Base-by-base conservation (phyloP, 2,113 vertebrate genomes). In the Hemicordylus capensis region DNA sequence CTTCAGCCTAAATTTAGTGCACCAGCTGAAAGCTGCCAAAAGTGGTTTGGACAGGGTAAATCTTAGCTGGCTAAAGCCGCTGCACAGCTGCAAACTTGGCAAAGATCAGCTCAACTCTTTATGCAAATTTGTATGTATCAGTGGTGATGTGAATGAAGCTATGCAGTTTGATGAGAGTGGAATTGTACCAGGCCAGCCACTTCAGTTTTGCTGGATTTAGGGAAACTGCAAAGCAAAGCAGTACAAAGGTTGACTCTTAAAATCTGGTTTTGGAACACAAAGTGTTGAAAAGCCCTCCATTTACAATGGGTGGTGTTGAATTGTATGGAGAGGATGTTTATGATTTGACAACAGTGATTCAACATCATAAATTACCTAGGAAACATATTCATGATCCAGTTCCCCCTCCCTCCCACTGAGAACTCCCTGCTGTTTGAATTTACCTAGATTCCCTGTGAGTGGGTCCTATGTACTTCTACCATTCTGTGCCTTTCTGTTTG, bases 321-420 rank as follows among this genome's bases (percentile, higher is more conserved):
- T 2, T 66, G 15, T 15, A 44, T 39, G 28, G 31, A 77, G 70
- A 20, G 75, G 59, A 85, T 66, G 17, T 89, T 88, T 85, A 76
- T 70, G 42, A 24, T 85, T 70, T 56, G 37, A 54, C 64, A 54
- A 39, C 70, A 76, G 76, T 87, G 81, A 84, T 22, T 90, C 73
- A 84, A 75, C 76, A 39, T 56, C 8, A 3, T 85, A 90, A 92
- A 87, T 46, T 31, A 22, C 17, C 19, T 48, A 6, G 7, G 44
- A 66, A 79, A 66, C 28, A 20, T 48, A 12, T 59, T 48, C n/a
- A 48, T 77, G 51, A 58, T 39, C 59, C 54, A 56, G 24, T n/a
- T n/a, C n/a, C n/a, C n/a, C n/a, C n/a, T n/a, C n/a, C n/a, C n/a
- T n/a, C n/a, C n/a, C n/a, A n/a, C n/a, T n/a, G n/a, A n/a, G n/a